Evolutionary conservation across 1,140 invertebrate genomes (phyloP), one percentile per base, ranked within the genome.

Genomic region (Myzus persicae): DNA sequence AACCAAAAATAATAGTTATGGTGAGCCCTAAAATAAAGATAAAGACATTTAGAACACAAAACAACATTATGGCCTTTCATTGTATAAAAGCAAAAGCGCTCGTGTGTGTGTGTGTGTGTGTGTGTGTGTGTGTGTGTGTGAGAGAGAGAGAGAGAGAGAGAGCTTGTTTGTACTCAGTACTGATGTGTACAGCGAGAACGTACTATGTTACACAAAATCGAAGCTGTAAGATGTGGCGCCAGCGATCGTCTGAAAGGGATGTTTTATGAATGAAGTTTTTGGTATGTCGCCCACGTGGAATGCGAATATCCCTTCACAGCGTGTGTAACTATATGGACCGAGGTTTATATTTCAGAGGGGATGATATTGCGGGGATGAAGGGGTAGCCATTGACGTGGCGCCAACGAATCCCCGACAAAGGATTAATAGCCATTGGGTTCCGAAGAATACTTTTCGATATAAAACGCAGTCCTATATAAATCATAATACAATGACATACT

Each of bases 211-310:
- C 38, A 91, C 67, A 91, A 91, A 91, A 91, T 91, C 90, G 90
- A 92, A 92, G 81, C 81, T 85, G 81, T 51, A 85, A 93, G 91
- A 93, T 82, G 81, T 85, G 91, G 91, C 91, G 91, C 91, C 91
- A 85, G 46, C 14, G 91, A 46, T 38, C n/a, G 91, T 92, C 91
- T 85, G 91, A 93, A 93, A 93, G 91, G 76, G 91, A 93, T 93
- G 91, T 93, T 93, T 93, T 93, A 93, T 93, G 91, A 93, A 93
- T 93, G 91, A 93, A 93, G 91, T 93, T 93, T 93, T 93, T 85
- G 91, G 91, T 85, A 85, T 84, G 91, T 93, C 91, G 91, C 91
- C 91, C 91, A 93, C 91, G 91, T 93, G 91, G 91, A 93, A 93
- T 93, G 91, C 81, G 81, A 93, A 93, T 85, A 85, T 93, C 81